A percentile compares a stretch with the other conserved stretches of the same genome.
phyloP scores from a whole-genome alignment of 2,888 invertebrate genomes.

The Prenolepis imparis region DNA sequence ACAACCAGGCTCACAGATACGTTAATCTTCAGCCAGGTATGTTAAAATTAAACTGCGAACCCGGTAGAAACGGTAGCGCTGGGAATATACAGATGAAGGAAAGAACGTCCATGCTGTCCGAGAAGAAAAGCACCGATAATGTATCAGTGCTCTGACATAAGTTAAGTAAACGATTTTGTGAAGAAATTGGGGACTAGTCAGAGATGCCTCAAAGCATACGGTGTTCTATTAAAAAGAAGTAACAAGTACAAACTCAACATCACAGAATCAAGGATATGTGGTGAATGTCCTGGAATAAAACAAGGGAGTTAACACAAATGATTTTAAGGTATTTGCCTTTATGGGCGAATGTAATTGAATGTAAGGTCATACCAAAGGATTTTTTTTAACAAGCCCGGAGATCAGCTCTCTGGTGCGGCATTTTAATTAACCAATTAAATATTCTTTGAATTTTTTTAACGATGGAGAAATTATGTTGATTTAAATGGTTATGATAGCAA shows the following conservation, averaged over 20 bases:
- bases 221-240: slow-evolving; percentile 3
- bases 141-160: slow-evolving; percentile 75
- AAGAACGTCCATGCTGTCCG: slow-evolving; percentile 58
- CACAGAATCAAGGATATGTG: neutral
- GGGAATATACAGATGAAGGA: slow-evolving; percentile 70
- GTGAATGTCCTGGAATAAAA: neutral
- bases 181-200: slow-evolving; percentile 59
- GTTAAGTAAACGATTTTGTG: slow-evolving; percentile 49
- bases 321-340: neutral
- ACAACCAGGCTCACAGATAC: slow-evolving; percentile 72
- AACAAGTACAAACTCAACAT: slow-evolving; percentile 9
- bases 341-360: slow-evolving; percentile 8
- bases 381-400: slow-evolving; percentile 12
- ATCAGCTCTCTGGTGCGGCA: slow-evolving; percentile 13
- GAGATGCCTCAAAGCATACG: slow-evolving; percentile 10
- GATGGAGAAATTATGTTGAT: neutral
- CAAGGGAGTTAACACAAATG: neutral
- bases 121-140: slow-evolving; percentile 64
- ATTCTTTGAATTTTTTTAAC: slow-evolving; percentile 13
- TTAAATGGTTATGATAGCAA: neutral
- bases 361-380: slow-evolving; percentile 5
- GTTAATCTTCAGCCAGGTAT: slow-evolving; percentile 80
- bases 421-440: slow-evolving; percentile 26
- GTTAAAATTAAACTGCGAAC: slow-evolving; percentile 39
- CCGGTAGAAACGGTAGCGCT: slow-evolving; percentile 24